These are phyloP conservation scores for Phragmatobia fuliginosa DNA, from an alignment of 2,888 invertebrate genomes.

Conservation along the genomic window DNA sequence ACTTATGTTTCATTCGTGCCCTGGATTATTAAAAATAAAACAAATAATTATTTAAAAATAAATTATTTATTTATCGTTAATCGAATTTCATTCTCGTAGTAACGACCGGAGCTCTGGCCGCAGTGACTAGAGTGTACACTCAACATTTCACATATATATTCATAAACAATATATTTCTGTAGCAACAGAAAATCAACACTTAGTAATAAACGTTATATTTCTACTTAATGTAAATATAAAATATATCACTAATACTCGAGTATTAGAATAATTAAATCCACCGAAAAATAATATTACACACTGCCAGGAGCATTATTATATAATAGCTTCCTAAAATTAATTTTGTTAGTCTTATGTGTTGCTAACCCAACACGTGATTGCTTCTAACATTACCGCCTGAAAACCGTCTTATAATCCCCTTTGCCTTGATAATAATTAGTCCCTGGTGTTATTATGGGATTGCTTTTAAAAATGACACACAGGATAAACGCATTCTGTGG, in stretches of 20 bases:
- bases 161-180: conserved; percentile 82
- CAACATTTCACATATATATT: conserved; percentile 81
- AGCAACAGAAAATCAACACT: conserved; percentile 85
- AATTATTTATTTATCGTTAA: conserved; percentile 82
- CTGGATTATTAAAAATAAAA: conserved; percentile 56
- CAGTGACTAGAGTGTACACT: conserved; percentile 86
- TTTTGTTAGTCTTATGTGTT: conserved; percentile 82
- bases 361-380: conserved; percentile 70
- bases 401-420: conserved; percentile 56
- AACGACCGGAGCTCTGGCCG: conserved; percentile 83
- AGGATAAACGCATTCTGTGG: conserved; percentile 36
- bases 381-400: conserved; percentile 61
- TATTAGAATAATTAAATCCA: conserved; percentile 84
- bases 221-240: conserved; percentile 84
- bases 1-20: conserved; percentile 19
- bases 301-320: conserved; percentile 76
- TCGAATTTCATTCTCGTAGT: conserved; percentile 74
- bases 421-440: conserved; percentile 56
- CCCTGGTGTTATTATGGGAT: conserved; percentile 38
- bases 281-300: conserved; percentile 83
- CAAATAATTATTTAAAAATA: conserved; percentile 78
- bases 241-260: conserved; percentile 85
- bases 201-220: conserved; percentile 80
- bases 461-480: conserved; percentile 37
- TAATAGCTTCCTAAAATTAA: conserved; percentile 77